These are phyloP conservation scores for Erebia aethiops DNA, from an alignment of 2,888 invertebrate genomes.

Conservation along the genomic window DNA sequence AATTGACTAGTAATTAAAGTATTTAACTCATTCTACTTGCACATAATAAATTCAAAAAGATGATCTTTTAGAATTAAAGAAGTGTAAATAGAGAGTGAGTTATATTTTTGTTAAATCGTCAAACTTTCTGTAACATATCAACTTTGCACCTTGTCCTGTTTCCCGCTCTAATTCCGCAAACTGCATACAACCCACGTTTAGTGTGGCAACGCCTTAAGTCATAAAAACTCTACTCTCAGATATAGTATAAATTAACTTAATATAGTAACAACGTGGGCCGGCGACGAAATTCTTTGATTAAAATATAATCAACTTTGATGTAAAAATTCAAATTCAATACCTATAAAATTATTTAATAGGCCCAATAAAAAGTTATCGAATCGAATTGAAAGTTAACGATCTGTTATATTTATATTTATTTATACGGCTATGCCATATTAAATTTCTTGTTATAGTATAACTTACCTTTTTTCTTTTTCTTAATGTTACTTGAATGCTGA, in stretches of 20 bases:
- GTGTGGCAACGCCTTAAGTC: slow-evolving; percentile 9
- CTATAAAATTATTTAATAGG: slow-evolving; percentile 38
- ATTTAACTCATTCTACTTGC: no score
- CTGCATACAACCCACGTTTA: background rate
- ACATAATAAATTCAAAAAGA: no score
- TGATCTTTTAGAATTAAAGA: no score
- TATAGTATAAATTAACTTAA: slow-evolving; percentile 34
- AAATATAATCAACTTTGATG: slow-evolving; percentile 36
- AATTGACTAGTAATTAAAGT: no score
- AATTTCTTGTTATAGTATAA: background rate
- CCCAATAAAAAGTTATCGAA: slow-evolving; percentile 30
- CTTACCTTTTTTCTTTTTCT: slow-evolving; percentile 4
- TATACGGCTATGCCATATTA: background rate
- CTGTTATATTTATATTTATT: slow-evolving; percentile 1
- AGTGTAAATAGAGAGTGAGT: no score
- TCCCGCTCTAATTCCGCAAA: background rate
- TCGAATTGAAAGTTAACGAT: slow-evolving; percentile 25
- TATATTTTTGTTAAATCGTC: no score
- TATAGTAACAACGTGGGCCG: slow-evolving; percentile 34
- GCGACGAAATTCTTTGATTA: slow-evolving; percentile 41
- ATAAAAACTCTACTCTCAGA: slow-evolving; percentile 34
- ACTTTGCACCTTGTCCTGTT: no score
- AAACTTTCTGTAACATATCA: no score
- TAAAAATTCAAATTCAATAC: slow-evolving; percentile 35
- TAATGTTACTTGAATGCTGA: no score